Percentiles rank a stretch among this genome's conserved stretches.
Conservation (phyloP, 2,888 invertebrate genomes). For the Hesperia comma region DNA sequence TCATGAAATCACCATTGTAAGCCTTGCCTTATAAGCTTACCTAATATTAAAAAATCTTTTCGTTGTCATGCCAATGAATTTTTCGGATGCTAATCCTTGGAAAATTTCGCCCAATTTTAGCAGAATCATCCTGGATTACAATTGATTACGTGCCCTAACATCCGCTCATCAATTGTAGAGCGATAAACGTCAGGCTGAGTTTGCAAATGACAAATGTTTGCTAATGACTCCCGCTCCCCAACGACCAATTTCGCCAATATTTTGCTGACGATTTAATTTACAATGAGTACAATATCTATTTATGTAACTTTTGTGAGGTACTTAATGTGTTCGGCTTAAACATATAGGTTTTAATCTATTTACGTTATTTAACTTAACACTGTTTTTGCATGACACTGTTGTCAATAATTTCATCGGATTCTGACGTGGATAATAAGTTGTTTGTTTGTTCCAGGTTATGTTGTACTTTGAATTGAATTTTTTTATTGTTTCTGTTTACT, state of each 20-base stretch:
- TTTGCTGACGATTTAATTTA: constrained; percentile 50
- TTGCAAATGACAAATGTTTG: constrained; percentile 80
- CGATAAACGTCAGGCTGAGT: constrained; percentile 76
- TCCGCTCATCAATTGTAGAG: constrained; percentile 77
- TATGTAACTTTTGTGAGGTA: neutral
- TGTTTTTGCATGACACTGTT: no score
- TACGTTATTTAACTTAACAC: no score
- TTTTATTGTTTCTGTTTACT: no score
- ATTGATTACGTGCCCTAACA: constrained; percentile 73
- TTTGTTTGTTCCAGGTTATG: no score
- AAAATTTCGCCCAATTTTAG: constrained; percentile 62
- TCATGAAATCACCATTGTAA: no score
- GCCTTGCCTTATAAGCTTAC: neutral
- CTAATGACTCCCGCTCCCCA: constrained; percentile 72
- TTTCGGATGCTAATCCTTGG: constrained; percentile 51
- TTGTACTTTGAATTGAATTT: no score
- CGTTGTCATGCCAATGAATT: constrained; percentile 26
- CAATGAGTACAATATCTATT: constrained; percentile 4
- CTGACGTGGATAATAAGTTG: no score
- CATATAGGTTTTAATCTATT: neutral
- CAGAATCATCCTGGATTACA: constrained; percentile 68
- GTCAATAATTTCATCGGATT: no score
- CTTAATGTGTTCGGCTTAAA: no score
- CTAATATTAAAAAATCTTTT: constrained; percentile 24
- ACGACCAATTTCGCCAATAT: constrained; percentile 58